phyloP scores from a whole-genome alignment of 2,797 vertebrate species.

The Rhincodon typus region DNA sequence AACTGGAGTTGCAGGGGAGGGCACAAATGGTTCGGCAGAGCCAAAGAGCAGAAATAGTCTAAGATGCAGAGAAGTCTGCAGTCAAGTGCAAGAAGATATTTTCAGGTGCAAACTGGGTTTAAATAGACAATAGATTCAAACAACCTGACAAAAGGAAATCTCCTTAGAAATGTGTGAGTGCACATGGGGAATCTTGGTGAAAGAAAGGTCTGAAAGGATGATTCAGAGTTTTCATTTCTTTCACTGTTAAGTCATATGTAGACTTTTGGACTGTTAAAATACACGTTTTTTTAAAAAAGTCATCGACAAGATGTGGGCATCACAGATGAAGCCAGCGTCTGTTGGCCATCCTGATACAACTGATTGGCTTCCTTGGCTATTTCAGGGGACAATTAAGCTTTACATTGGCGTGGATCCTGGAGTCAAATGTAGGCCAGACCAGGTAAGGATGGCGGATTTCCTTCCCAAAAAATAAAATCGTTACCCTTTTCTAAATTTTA shows the following conservation, averaged over 20 bases:
- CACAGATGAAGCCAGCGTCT: not conserved
- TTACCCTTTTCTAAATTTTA: not conserved
- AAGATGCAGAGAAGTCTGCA: not conserved
- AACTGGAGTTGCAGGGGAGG: not conserved
- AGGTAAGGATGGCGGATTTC: not conserved
- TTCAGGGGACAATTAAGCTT: too few relatives aligned
- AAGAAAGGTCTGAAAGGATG: not conserved
- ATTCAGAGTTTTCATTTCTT: not conserved
- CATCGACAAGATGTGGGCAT: not conserved
- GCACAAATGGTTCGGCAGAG: not conserved
- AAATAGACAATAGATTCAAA: not conserved
- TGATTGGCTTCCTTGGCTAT: not conserved
- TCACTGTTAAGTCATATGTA: not conserved
- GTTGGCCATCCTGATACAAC: not conserved
- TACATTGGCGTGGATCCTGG: too few relatives aligned
- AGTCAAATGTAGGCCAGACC: too few relatives aligned
- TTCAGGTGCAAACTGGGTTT: not conserved
- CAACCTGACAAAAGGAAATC: not conserved
- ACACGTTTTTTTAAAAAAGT: not conserved
- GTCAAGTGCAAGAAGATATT: not conserved
- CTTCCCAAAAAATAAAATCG: not conserved
- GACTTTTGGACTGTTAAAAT: not conserved
- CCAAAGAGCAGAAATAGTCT: not conserved
- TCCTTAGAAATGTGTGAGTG: not conserved
- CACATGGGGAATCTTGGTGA: too few relatives aligned